Percentiles rank a stretch among this genome's conserved stretches.
Conservation (phyloP, 2,888 invertebrate species). For the Masnerella sp. region DNA sequence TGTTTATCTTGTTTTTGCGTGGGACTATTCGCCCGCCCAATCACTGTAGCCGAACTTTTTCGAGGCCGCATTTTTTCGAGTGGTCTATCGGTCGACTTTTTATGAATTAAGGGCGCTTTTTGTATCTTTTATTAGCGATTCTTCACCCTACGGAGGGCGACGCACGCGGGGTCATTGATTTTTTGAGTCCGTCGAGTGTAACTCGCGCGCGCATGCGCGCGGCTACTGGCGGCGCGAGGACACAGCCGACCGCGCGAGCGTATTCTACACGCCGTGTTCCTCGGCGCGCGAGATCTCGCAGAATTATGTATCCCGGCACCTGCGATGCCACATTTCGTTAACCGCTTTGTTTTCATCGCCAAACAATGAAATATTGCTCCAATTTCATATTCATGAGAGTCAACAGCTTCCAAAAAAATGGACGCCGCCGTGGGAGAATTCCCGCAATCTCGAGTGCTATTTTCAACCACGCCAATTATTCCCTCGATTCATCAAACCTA, state of each 20-base stretch:
- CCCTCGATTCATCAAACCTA: slow-evolving; percentile 3
- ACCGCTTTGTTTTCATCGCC: slow-evolving; percentile 31
- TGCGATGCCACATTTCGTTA: slow-evolving; percentile 19
- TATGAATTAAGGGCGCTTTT: slow-evolving; percentile 43
- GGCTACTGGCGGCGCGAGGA: slow-evolving; percentile 37
- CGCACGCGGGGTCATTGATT: slow-evolving; percentile 59
- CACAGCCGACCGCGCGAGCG: slow-evolving; percentile 39
- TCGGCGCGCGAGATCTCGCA: slow-evolving; percentile 45
- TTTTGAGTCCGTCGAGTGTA: slow-evolving; percentile 58
- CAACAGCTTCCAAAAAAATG: slow-evolving; percentile 15
- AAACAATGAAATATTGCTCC: slow-evolving; percentile 30
- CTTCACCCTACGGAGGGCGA: slow-evolving; percentile 52
- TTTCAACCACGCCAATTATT: slow-evolving; percentile 12
- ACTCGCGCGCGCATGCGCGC: slow-evolving; percentile 50
- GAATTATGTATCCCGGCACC: slow-evolving; percentile 38
- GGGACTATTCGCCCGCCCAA: slow-evolving; percentile 12
- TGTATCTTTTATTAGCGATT: slow-evolving; percentile 50
- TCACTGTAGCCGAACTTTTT: slow-evolving; percentile 22
- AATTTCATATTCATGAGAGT: slow-evolving; percentile 11
- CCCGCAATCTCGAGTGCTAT: slow-evolving; percentile 23
- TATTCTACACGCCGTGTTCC: slow-evolving; percentile 36
- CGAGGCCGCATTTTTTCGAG: slow-evolving; percentile 14
- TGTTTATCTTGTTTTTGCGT: slow-evolving; percentile 4
- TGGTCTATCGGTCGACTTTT: slow-evolving; percentile 34
- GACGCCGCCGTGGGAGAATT: slow-evolving; percentile 19